Evolutionary conservation across 1,140 invertebrate genomes (phyloP), one percentile per base, ranked within the genome.

Genomic region (Tenebrio molitor): DNA sequence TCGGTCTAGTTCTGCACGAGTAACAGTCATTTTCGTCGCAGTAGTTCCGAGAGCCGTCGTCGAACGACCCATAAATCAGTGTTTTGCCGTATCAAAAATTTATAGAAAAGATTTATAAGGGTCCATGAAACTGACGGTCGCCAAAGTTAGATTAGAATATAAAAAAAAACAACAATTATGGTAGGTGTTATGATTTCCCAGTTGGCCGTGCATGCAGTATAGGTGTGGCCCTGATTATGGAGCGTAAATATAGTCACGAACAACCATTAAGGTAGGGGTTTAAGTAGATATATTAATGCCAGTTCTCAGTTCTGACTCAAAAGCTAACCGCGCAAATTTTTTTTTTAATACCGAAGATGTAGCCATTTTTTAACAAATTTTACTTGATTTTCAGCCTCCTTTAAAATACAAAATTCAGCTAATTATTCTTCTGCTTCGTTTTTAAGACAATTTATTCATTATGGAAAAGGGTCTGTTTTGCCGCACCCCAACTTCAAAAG

Each of bases 81-180:
- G 41, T 46, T 68, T 68, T 68, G 41, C 33, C 21, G 33, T 46
- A 68, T 68, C 65, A 68, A 68, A 68, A 68, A 68, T 68, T 68
- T 46, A 68, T 68, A 33, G n/a, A 44, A 65, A 42, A 68, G 65
- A 68, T 68, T 68, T 68, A 68, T 68, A 68, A 68, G 65, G 64
- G 64, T 46, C 65, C 39, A 68, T 46, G 44, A 33, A 50, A 68
- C 39, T 36, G 58, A 63, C 53, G 69, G 69, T 71, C 62, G 69
- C 53, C 50, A 44, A 66, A 71, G 69, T 66, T 70, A 74, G 66
- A 74, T 74, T 74, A 74, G 53, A 65, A 70, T 74, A 70, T 74
- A 58, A 66, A 74, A 69, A 65, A 73, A 74, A 74, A 74, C 67
- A 70, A 74, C 72, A 70, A 74, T 74, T 70, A 74, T 64, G 62